Base-by-base conservation (phyloP, 2,113 vertebrate species). In the Ictalurus furcatus region DNA sequence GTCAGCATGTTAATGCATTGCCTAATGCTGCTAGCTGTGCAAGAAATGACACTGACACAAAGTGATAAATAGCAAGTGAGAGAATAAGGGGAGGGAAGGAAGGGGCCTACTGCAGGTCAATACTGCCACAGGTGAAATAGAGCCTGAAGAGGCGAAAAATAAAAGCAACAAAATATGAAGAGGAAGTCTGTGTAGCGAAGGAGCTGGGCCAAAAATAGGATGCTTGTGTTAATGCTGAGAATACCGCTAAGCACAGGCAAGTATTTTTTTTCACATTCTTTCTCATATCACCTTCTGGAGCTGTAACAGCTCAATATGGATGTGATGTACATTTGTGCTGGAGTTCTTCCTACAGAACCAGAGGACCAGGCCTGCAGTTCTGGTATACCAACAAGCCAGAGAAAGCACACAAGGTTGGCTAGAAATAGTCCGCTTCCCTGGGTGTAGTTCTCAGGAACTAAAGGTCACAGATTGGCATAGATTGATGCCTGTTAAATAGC, bases 1-100 rank as follows among this genome's bases (percentile, higher is more conserved):
- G 48, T 91, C 83, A 93, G 93, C 88, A 78, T 84, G 84, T 85
- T 89, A 90, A 89, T 78, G 65, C 85, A 86, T 89, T 92, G 91
- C 87, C 84, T 94, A 94, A 94, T 91, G 88, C 89, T 87, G 90
- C 89, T 54, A 91, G 93, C 92, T 90, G 85, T 4, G 58, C 4
- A 40, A 91, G 93, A 92, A 90, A 69, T 69, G 59, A 82, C 59
- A 44, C 17, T 52, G 76, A 81, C 44, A 69, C 28, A 71, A 67
- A 89, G 76, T 44, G 92, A 85, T 89, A 93, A 84, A 67, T 90
- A 88, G 91, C 92, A 87, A 91, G 91, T 44, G 89, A 74, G 88
- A 44, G 59, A 61, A n/a, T 23, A 67, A 44, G 34, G 8, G 21
- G 25, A 61, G 54, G 54, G 54, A 76, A n/a, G 48, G 28, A 85